A percentile compares a stretch with the other conserved stretches of the same genome.
Conservation (phyloP, 1,140 invertebrate species). For the Ceratina calcarata region DNA sequence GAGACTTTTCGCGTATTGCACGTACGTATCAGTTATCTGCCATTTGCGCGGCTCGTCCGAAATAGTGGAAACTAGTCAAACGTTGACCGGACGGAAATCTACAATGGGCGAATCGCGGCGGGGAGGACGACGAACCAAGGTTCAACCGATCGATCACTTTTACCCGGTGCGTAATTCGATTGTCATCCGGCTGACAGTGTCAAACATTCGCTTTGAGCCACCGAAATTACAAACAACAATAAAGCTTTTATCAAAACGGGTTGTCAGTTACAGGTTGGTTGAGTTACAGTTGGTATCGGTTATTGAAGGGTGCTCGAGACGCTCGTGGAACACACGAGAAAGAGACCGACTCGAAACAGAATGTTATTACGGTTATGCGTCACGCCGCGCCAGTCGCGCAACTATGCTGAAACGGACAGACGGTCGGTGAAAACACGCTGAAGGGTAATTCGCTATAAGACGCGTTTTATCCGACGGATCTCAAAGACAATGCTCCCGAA, state of each 20-base stretch:
- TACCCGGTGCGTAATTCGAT: slow-evolving; percentile 2
- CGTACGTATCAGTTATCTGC: no score
- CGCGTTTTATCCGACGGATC: slow-evolving; percentile 31
- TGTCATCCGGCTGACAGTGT: not conserved
- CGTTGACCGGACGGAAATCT: not conserved
- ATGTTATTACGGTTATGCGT: not conserved
- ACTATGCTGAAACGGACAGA: not conserved
- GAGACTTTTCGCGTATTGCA: no score
- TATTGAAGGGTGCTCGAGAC: slow-evolving; percentile 54
- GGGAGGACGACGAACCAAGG: not conserved
- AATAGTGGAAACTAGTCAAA: slow-evolving; percentile 2
- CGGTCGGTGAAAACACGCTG: not conserved
- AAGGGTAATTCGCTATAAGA: slow-evolving; percentile 24
- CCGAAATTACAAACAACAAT: slow-evolving; percentile 58
- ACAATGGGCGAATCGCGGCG: not conserved
- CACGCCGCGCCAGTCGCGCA: not conserved
- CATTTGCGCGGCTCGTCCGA: no score
- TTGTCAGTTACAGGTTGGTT: slow-evolving; percentile 70
- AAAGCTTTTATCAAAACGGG: slow-evolving; percentile 72
- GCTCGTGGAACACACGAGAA: slow-evolving; percentile 19
- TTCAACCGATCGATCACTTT: not conserved
- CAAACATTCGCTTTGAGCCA: slow-evolving; percentile 39
- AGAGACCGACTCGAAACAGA: slow-evolving; percentile 7
- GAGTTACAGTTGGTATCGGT: slow-evolving; percentile 24
- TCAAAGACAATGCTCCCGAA: not conserved